Percentiles rank a stretch among this genome's conserved stretches.
Evolutionary conservation across 2,888 invertebrate species (phyloP).

Genomic region (Taphrorychus bicolor): DNA sequence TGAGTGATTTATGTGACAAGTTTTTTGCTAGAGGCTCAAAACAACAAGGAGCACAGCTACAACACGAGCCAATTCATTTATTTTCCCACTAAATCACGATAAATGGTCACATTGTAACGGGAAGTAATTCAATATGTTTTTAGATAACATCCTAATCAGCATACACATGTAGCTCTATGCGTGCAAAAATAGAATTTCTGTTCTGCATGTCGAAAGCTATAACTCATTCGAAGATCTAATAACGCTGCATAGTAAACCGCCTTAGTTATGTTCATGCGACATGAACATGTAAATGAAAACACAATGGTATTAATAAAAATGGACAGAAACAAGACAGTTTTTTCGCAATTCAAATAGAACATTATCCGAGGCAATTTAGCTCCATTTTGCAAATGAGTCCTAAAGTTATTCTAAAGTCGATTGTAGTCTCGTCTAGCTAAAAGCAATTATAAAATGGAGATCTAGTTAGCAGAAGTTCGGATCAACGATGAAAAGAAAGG

Average conservation of each 20-base stretch:
- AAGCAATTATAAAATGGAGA: constrained; percentile 44
- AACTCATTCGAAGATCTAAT: constrained; percentile 46
- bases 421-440: constrained; percentile 41
- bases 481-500: constrained; percentile 44
- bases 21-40: too few relatives aligned
- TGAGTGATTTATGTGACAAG: background rate
- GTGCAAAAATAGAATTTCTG: constrained; percentile 32
- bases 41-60: background rate
- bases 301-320: constrained; percentile 11
- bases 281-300: constrained; percentile 37
- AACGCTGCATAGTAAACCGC: constrained; percentile 46
- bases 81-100: background rate
- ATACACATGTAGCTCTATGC: constrained; percentile 18
- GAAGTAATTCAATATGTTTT: background rate
- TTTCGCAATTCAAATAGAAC: background rate
- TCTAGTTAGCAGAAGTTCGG: constrained; percentile 42
- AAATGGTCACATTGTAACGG: background rate
- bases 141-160: background rate
- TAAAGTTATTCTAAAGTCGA: constrained; percentile 39
- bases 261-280: constrained; percentile 40
- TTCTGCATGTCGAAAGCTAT: constrained; percentile 38
- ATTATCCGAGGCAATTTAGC: constrained; percentile 4
- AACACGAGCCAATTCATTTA: background rate
- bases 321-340: background rate
- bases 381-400: background rate